These are phyloP conservation scores for Drosophila antonietae DNA, from an alignment of 2,888 invertebrate genomes.

Conservation along the genomic window DNA sequence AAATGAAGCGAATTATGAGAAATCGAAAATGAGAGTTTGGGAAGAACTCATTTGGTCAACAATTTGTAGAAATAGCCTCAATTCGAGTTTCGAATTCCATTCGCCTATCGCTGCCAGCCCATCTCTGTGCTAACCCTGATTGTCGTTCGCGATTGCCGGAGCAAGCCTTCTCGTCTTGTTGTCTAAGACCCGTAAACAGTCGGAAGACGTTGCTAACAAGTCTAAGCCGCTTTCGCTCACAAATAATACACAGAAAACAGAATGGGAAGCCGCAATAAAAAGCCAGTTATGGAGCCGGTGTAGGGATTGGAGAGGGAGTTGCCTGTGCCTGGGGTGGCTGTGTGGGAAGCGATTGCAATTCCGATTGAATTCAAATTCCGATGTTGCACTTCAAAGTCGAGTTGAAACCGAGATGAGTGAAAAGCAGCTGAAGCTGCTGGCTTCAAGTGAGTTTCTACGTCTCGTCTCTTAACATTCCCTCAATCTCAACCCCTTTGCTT, in stretches of 20 bases:
- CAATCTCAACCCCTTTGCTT: slow-evolving; percentile 10
- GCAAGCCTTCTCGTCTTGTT: slow-evolving; percentile 2
- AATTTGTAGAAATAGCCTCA: slow-evolving; percentile 25
- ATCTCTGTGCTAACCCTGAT: slow-evolving; percentile 47
- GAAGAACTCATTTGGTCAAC: slow-evolving; percentile 30
- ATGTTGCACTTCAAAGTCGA: slow-evolving; percentile 69
- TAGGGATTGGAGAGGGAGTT: not conserved
- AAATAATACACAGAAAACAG: slow-evolving; percentile 35
- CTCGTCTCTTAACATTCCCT: slow-evolving; percentile 11
- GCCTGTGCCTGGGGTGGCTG: not conserved
- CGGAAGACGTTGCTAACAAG: slow-evolving; percentile 68
- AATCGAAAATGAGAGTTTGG: slow-evolving; percentile 18
- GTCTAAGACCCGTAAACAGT: slow-evolving; percentile 14
- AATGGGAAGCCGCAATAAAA: slow-evolving; percentile 45
- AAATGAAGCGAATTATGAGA: slow-evolving; percentile 34
- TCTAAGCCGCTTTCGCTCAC: slow-evolving; percentile 52
- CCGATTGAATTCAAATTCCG: slow-evolving; percentile 75
- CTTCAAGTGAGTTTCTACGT: slow-evolving; percentile 39
- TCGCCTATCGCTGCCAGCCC: slow-evolving; percentile 47
- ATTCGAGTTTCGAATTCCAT: slow-evolving; percentile 20
- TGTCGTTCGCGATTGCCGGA: slow-evolving; percentile 37
- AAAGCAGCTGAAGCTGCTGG: slow-evolving; percentile 32
- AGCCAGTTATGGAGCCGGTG: slow-evolving; percentile 29
- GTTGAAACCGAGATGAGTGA: slow-evolving; percentile 48
- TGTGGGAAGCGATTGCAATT: slow-evolving; percentile 54